Conservation (phyloP, 2,888 invertebrate genomes). For the Apantesis nais region DNA sequence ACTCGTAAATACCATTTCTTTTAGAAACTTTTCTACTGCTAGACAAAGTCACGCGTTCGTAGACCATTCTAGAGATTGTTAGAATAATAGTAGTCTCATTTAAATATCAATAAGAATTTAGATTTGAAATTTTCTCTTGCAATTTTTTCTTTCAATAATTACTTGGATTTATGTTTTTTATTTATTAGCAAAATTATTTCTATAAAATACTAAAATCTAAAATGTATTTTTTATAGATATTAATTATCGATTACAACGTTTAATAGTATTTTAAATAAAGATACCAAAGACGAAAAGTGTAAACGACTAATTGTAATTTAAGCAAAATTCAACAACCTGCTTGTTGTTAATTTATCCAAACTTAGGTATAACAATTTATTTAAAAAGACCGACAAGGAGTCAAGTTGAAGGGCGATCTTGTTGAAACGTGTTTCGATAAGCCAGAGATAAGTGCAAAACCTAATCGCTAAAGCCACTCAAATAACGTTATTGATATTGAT, state of each 20-base stretch:
- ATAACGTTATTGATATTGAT: neutral
- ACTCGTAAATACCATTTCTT: too few relatives aligned
- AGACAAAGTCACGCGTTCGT: neutral
- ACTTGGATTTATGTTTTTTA: too few relatives aligned
- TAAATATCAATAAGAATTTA: neutral
- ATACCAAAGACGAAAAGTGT: neutral
- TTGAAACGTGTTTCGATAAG: slow-evolving; percentile 8
- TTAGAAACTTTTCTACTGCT: too few relatives aligned
- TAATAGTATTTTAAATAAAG: too few relatives aligned
- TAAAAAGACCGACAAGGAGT: slow-evolving; percentile 9
- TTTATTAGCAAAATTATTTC: too few relatives aligned
- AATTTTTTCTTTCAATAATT: too few relatives aligned
- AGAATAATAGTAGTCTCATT: neutral
- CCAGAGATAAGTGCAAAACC: slow-evolving; percentile 6
- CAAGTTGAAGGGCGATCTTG: slow-evolving; percentile 22
- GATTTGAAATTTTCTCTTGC: neutral
- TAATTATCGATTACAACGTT: too few relatives aligned
- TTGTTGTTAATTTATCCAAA: neutral
- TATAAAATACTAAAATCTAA: too few relatives aligned
- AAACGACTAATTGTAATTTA: neutral
- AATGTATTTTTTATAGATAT: too few relatives aligned
- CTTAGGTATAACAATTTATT: neutral
- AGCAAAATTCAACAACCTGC: neutral
- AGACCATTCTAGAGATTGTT: neutral
- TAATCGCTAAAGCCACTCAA: neutral